Evolutionary conservation across 2,113 vertebrate genomes (phyloP), one percentile per base, ranked within the genome.

Genomic region (Mionectes macconnelli): DNA sequence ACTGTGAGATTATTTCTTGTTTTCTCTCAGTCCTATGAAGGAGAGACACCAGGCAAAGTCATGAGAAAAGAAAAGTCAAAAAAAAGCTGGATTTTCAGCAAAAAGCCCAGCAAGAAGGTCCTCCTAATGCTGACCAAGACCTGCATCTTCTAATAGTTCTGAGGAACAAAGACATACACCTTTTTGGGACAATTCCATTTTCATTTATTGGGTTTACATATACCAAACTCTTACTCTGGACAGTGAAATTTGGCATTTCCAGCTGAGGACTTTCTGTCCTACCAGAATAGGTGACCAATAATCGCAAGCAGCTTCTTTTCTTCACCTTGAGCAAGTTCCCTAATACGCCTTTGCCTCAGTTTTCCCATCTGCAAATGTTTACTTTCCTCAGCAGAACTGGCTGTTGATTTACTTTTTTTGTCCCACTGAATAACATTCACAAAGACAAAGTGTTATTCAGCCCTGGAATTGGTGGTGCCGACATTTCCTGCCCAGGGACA

Each of bases 401-500:
- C 84, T 87, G 62, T 76, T 88, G 80, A 90, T 94, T 85, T 83
- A 72, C 89, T 94, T 94, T 67, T 67, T 87, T 81, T 93, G 67
- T 96, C 94, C 90, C 1, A 8, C 87, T 92, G 92, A 88, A 86
- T 12, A 84, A 84, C 1, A 35, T 84, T 95, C 64, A 69, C 53
- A 66, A 81, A 94, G 67, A 86, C 89, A 93, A 92, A 96, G 83
- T 5, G 0, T 89, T 87, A 67, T 83, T 91, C 87, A 89, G 53
- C 2, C 5, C 69, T 93, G 31, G 76, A 59, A 78, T 93, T 40
- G 66, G 81, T 94, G 93, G 78, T 96, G 87, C 81, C 37, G 92
- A 82, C 66, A 44, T 84, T 95, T 97, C 92, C 95, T 97, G 87
- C 60, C 20, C 89, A 47, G 85, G 69, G 84, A 96, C 91, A 95